Evolutionary conservation across 2,888 invertebrate species (phyloP).

Genomic region (Drosophila fulvimacula): DNA sequence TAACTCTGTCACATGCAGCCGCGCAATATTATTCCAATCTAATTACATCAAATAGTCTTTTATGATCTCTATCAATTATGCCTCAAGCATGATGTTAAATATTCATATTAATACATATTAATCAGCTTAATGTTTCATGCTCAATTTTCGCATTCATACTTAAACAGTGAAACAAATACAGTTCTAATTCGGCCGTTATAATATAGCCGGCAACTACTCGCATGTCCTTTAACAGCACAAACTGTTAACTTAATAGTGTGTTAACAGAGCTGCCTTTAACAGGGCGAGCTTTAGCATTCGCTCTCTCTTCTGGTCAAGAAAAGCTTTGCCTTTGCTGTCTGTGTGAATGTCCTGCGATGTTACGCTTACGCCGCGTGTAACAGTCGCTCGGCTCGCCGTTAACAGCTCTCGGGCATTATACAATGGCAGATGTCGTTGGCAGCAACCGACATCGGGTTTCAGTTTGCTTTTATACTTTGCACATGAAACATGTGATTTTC

Average conservation of each 20-base stretch:
- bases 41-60: background rate
- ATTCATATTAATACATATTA: background rate
- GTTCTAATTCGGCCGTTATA: background rate
- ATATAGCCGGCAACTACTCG: background rate
- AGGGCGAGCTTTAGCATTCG: conserved; percentile 35
- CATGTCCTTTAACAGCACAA: background rate
- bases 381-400: conserved; percentile 20
- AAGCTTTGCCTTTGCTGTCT: conserved; percentile 35
- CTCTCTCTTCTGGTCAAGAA: background rate
- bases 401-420: conserved; percentile 36
- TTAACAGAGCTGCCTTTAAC: conserved; percentile 28
- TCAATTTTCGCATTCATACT: background rate
- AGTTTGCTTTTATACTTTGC: conserved; percentile 83
- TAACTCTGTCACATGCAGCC: too few species aligned
- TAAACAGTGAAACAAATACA: background rate
- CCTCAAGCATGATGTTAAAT: background rate
- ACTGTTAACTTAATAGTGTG: conserved; percentile 21
- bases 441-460: conserved; percentile 40
- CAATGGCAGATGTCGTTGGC: conserved; percentile 12
- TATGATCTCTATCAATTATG: background rate
- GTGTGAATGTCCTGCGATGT: conserved; percentile 30
- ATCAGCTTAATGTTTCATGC: background rate
- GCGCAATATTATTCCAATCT: background rate
- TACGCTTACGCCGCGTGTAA: conserved; percentile 51
- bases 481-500: conserved; percentile 80